Percentiles rank a stretch among this genome's conserved stretches.
These are phyloP conservation scores for Tenthredo notha DNA, from an alignment of 2,888 invertebrate species.

Conservation along the genomic window DNA sequence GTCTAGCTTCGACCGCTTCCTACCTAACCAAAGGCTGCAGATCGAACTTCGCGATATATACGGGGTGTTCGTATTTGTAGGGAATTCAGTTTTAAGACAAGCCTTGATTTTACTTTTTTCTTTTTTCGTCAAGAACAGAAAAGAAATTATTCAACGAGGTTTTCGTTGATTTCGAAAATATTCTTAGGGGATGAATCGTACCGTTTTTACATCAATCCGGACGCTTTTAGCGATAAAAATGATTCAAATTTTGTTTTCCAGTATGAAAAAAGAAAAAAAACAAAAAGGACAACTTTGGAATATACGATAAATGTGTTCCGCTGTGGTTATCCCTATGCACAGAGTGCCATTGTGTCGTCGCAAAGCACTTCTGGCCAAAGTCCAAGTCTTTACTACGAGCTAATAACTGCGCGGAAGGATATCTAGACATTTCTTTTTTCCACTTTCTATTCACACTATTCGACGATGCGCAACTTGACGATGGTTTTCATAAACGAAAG, in stretches of 20 bases:
- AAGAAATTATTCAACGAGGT: background rate
- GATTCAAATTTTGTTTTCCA: background rate
- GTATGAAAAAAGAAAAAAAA: background rate
- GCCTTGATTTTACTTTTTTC: too few relatives aligned
- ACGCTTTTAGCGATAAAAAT: background rate
- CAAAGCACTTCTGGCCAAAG: constrained; percentile 27
- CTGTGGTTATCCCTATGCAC: background rate
- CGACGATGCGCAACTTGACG: background rate
- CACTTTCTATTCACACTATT: background rate
- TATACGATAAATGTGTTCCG: background rate
- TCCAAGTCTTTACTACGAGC: constrained; percentile 27
- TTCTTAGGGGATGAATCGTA: background rate
- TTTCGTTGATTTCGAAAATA: background rate
- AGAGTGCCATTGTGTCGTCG: constrained; percentile 23
- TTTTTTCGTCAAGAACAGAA: background rate
- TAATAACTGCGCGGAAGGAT: constrained; percentile 27
- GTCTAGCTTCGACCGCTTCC: constrained; percentile 34
- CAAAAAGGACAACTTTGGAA: too few relatives aligned
- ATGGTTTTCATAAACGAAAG: background rate
- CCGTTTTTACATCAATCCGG: background rate
- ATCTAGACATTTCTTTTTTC: background rate
- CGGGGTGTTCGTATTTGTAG: background rate
- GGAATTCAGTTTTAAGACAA: background rate
- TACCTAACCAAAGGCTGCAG: constrained; percentile 25
- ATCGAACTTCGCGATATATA: background rate